Evolutionary conservation across 2,888 invertebrate genomes (phyloP).

Genomic region (Pyrrhosoma nymphula): DNA sequence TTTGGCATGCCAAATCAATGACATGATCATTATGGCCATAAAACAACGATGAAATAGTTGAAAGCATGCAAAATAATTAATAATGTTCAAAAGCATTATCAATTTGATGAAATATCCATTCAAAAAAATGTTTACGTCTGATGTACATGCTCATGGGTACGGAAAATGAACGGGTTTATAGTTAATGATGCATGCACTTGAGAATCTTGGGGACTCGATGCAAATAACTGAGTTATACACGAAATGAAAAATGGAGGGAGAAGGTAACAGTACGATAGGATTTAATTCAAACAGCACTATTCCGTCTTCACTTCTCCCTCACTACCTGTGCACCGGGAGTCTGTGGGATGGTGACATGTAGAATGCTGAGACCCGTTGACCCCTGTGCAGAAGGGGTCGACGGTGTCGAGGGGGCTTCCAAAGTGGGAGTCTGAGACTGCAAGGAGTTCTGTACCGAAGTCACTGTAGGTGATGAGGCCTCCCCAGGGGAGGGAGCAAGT

Average conservation of each 20-base stretch:
- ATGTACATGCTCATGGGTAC: conserved; percentile 42
- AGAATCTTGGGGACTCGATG: conserved; percentile 51
- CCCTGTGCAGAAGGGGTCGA: conserved; percentile 61
- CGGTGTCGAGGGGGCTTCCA: conserved; percentile 61
- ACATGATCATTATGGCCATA: not conserved
- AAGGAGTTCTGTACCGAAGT: conserved; percentile 79
- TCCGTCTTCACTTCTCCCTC: conserved; percentile 68
- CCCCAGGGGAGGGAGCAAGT: conserved; percentile 80
- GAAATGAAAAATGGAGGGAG: conserved; percentile 62
- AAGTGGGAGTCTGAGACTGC: conserved; percentile 69
- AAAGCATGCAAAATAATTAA: conserved; percentile 55
- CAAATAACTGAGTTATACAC: conserved; percentile 49
- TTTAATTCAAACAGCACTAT: conserved; percentile 9
- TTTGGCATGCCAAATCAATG: conserved; percentile 54
- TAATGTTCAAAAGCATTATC: conserved; percentile 38
- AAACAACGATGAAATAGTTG: conserved; percentile 28
- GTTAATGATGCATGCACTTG: conserved; percentile 49
- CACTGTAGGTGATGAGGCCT: conserved; percentile 79
- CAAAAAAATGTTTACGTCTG: conserved; percentile 25
- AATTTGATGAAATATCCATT: conserved; percentile 28
- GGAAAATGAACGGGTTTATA: not conserved
- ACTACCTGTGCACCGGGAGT: conserved; percentile 74
- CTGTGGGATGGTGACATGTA: conserved; percentile 89
- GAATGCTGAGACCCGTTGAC: conserved; percentile 87
- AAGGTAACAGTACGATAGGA: conserved; percentile 47